phyloP scores from a whole-genome alignment of 2,113 vertebrate species.

The Hydrolagus affinis region DNA sequence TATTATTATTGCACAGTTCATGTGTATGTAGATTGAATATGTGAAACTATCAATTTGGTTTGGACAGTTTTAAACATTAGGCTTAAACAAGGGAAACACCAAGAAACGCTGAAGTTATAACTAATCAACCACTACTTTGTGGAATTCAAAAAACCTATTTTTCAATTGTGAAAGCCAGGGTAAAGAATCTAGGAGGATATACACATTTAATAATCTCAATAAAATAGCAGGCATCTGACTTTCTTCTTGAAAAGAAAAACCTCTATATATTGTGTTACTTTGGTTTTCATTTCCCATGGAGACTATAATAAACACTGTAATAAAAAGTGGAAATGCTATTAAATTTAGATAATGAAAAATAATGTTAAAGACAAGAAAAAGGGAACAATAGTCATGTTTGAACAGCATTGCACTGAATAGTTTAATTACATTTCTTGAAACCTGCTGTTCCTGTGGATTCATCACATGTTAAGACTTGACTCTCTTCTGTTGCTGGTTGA shows the following conservation, averaged over 20 bases:
- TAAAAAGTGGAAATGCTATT: slow-evolving; percentile 5
- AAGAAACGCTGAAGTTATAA: too few relatives aligned
- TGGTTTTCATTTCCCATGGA: background rate
- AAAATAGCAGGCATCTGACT: background rate
- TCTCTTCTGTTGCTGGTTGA: background rate
- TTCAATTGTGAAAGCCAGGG: too few relatives aligned
- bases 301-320: slow-evolving; percentile 17
- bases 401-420: slow-evolving; percentile 1
- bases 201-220: background rate
- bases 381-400: background rate
- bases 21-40: too few relatives aligned
- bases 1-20: too few relatives aligned
- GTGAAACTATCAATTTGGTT: too few relatives aligned
- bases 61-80: too few relatives aligned
- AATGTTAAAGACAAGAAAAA: background rate
- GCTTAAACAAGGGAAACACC: too few relatives aligned
- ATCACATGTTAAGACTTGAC: slow-evolving; percentile 16
- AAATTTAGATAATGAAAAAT: slow-evolving; percentile 17
- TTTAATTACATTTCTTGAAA: slow-evolving; percentile 23
- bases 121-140: too few relatives aligned
- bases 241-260: background rate
- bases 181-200: too few relatives aligned
- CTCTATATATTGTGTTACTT: background rate
- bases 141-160: too few relatives aligned
- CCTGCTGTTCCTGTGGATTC: slow-evolving; percentile 3